Base-by-base conservation (phyloP, 2,888 invertebrate species). In the Agriopis aurantiaria region DNA sequence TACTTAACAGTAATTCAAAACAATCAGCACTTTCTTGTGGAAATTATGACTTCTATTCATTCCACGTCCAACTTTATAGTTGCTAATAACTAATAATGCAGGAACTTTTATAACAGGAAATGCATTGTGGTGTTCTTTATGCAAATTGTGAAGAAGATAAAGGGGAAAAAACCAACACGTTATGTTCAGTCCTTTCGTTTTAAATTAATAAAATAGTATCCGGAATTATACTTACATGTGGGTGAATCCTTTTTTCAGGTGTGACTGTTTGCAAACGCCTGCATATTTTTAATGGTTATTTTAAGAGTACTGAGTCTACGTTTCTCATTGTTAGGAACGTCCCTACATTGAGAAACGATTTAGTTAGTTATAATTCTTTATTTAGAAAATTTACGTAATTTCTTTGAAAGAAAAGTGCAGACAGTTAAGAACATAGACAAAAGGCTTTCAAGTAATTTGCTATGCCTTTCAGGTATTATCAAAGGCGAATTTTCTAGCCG, bases 401-500 rank as follows among this genome's bases (percentile, higher is more conserved):
- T 5, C 5, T 3, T 33, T 33, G 3, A 1, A 33, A 33, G 2
- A 5, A 3, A 33, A 33, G 33, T 33, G 2, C 33, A 33, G 33
- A 33, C 33, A 33, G 33, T 33, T 10, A 10, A 14, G 55, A 40
- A 14, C 23, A 17, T 7, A 56, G 65, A 33, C 43, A 51, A 65
- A 49, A 51, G 43, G 12, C 49, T 23, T 14, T 52, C 45, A 56
- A 56, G 51, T 67, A 61, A 56, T 57, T 61, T 62, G 56, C 56
- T 53, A 55, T 53, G 51, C 53, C 62, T 57, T 45, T 57, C 49
- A 61, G 59, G 48, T 57, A 43, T 45, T 48, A 33, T n/a, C 48
- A 52, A 59, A 60, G 65, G 48, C 43, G 52, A 52, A 68, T 40
- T 61, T 62, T 57, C 57, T 46, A 52, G n/a, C 12, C 8, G 56